Evolutionary conservation across 2,797 vertebrate species (phyloP), one percentile per base, ranked within the genome.

Genomic region (Megaceryle alcyon): DNA sequence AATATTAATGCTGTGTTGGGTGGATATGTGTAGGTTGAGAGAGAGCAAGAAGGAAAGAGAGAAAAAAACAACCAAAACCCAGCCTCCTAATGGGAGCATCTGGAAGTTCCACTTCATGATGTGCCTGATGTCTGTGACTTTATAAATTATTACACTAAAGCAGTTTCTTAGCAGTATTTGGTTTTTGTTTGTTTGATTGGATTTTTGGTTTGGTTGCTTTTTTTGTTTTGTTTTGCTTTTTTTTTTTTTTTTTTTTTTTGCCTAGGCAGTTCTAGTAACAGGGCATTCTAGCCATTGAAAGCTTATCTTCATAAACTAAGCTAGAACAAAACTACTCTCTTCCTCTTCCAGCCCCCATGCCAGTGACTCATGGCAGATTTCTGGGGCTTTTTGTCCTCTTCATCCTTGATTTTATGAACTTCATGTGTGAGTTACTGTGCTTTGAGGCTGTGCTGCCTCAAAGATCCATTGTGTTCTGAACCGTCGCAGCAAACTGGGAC

Each of bases 221-320:
- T 44, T 15, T 44, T 44, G 13, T 44, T 44, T 44, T 46, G 19
- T 46, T 21, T 12, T 48, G 11, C 35, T 8, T 7, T 35, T 12
- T 48, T 25, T 0, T 5, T 12, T 35, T 64, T 64, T 57, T 0
- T 6, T 29, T 44, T 56, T 61, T 70, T 44, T 14, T 0, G 35
- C 35, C 15, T 14, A 23, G 26, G 26, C 6, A 31, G 8, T 76
- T 85, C 31, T 73, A 19, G 20, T 56, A 71, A 31, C 25, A 53
- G 73, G 43, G 21, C 6, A 20, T 37, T 60, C 17, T 37, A 65
- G 18, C 33, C 6, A 60, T 48, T 31, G 33, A 41, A 63, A 85
- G 3, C 33, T 86, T 11, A n/a, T 22, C 28, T 60, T 80, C 31
- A 20, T 35, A 80, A 80, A 31, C 14, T n/a, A 61, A 83, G 28